Base-by-base conservation (phyloP, 2,113 vertebrate genomes). In the Falco punctatus region DNA sequence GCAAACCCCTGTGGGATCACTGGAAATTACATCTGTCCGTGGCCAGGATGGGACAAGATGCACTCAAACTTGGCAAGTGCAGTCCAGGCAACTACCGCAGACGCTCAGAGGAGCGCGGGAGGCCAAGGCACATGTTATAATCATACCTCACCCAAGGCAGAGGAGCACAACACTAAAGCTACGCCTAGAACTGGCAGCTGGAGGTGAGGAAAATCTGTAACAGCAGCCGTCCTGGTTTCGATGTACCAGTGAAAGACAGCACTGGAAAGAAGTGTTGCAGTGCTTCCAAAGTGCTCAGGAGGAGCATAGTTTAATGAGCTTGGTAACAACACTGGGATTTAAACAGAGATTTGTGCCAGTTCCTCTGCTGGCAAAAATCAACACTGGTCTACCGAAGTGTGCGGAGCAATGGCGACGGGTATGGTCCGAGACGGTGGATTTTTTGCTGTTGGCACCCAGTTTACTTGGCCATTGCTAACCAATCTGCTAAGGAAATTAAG, bases 351-450 rank as follows among this genome's bases (percentile, higher is more conserved):
- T 61, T 70, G 10, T 17, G 11, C 5, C 12, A 3, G 13, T 10
- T 79, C 21, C 38, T 85, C 52, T 57, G 15, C 24, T 27, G 33
- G 21, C 24, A 69, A 67, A 89, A 55, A 6, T 5, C 14, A 51
- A 13, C 51, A 12, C 5, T 3, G 27, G 19, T 49, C 35, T 28
- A 77, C 38, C 13, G 2, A 48, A 52, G 5, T 2, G 11, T 26
- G 52, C 0, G 0, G 7, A 70, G 71, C 35, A 74, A 13, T 1
- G 14, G 22, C 17, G 12, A 72, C 4, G 4, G 12, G 7, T 55
- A 11, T n/a, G 32, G 14, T 21, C 28, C 3, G 4, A 69, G 28
- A 44, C 22, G 32, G 0, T 2, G 38, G 38, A 27, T 15, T 17
- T 70, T 59, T 79, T 57, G 26, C 27, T 21, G 6, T 5, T 64